A percentile compares a stretch with the other conserved stretches of the same genome.
Conservation (phyloP, 2,888 invertebrate genomes). For the Nephrocerus scutellatus region DNA sequence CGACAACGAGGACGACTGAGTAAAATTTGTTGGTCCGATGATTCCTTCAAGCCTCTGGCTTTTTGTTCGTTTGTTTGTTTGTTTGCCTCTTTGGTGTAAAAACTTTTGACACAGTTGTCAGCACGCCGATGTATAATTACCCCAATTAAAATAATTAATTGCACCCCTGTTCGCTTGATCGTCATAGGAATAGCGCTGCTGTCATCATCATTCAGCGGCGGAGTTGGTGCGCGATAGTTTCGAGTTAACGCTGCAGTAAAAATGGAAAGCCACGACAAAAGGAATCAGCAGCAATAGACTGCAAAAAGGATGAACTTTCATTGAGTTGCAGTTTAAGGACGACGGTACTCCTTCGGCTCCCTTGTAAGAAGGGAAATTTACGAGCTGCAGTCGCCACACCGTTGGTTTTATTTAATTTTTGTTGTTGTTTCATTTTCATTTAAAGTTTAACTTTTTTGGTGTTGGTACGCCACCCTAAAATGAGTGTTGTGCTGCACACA, state of each 20-base stretch:
- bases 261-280: too few species aligned
- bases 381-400: too few species aligned
- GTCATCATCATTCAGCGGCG: too few species aligned
- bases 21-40: neutral
- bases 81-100: slow-evolving; percentile 16
- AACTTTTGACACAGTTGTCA: slow-evolving; percentile 44
- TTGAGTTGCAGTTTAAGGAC: too few species aligned
- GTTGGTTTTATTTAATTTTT: neutral
- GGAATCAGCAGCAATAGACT: too few species aligned
- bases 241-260: slow-evolving; percentile 2
- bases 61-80: neutral
- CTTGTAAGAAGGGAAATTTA: too few species aligned
- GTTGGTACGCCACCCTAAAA: neutral
- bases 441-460: slow-evolving; percentile 16
- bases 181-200: too few species aligned
- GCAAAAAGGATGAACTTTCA: too few species aligned
- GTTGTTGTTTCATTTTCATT: slow-evolving; percentile 9
- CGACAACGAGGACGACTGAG: slow-evolving; percentile 2
- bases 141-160: slow-evolving; percentile 48
- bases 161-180: slow-evolving; percentile 29
- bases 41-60: neutral
- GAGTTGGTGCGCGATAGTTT: too few species aligned
- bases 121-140: slow-evolving; percentile 44
- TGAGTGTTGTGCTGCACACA: neutral
- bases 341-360: too few species aligned